Conservation (phyloP, 1,140 invertebrate genomes). For the Trichogramma pretiosum region DNA sequence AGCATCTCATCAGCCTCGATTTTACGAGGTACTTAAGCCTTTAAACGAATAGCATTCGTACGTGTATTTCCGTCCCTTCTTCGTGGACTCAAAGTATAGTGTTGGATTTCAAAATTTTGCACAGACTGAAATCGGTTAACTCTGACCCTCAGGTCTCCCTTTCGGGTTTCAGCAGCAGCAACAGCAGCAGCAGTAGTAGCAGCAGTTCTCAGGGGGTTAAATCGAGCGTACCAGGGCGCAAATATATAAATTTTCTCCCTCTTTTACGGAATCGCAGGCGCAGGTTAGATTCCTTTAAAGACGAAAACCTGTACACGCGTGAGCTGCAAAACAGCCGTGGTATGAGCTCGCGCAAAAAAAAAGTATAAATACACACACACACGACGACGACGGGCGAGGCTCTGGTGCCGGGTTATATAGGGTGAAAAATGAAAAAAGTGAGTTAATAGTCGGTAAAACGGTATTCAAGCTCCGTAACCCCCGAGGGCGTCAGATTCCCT, state of each 20-base stretch:
- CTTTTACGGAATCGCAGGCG: constrained; percentile 27
- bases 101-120: constrained; percentile 39
- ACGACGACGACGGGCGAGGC: no score
- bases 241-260: constrained; percentile 17
- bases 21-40: constrained; percentile 46
- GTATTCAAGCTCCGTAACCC: constrained; percentile 38
- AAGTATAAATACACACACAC: constrained; percentile 2
- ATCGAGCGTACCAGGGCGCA: no score
- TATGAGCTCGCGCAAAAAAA: constrained; percentile 27
- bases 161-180: constrained; percentile 19
- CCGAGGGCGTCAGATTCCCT: constrained; percentile 23
- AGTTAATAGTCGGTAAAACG: constrained; percentile 49
- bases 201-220: constrained; percentile 48
- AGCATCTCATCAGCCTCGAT: constrained; percentile 25
- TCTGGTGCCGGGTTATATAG: constrained; percentile 31
- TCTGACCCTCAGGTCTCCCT: constrained; percentile 25
- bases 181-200: no score
- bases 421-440: constrained; percentile 47
- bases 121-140: constrained; percentile 46
- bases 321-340: no score
- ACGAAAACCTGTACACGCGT: constrained; percentile 30
- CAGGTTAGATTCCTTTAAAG: constrained; percentile 14
- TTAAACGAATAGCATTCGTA: constrained; percentile 35
- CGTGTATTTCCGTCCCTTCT: background rate
- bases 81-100: constrained; percentile 15